Percentiles rank a stretch among this genome's conserved stretches.
Evolutionary conservation across 2,113 vertebrate genomes (phyloP).

Genomic region (Esox niger): DNA sequence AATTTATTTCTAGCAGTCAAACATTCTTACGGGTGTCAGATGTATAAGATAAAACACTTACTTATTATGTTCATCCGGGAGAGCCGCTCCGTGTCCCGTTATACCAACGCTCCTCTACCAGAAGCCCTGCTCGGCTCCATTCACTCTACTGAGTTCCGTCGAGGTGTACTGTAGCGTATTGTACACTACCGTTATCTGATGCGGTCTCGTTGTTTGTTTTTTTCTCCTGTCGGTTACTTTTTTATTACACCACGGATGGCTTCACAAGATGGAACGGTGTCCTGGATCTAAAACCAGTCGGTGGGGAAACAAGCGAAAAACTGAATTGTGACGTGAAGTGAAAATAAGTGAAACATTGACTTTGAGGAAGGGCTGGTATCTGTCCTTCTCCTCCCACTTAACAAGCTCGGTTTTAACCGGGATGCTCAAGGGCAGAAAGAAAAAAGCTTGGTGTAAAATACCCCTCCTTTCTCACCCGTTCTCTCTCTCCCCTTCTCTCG

Average conservation of each 20-base stretch:
- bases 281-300: conserved; percentile 61
- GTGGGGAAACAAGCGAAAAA: conserved; percentile 21
- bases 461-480: conserved; percentile 45
- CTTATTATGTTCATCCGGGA: conserved; percentile 48
- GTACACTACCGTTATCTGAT: conserved; percentile 49
- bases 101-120: conserved; percentile 21
- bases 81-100: conserved; percentile 33
- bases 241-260: conserved; percentile 47
- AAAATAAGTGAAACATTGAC: conserved; percentile 70
- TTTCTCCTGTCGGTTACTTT: conserved; percentile 53
- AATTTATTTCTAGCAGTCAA: not conserved
- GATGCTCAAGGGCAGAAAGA: conserved; percentile 82
- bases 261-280: conserved; percentile 51
- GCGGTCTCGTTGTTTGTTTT: conserved; percentile 48
- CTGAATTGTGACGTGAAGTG: conserved; percentile 56
- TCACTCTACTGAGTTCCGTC: conserved; percentile 36
- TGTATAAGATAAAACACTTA: conserved; percentile 58
- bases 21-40: conserved; percentile 17
- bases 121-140: conserved; percentile 24
- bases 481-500: conserved; percentile 32
- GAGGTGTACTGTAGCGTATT: conserved; percentile 36
- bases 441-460: conserved; percentile 77
- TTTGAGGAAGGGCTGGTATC: conserved; percentile 62
- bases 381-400: conserved; percentile 63
- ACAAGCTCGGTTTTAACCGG: conserved; percentile 74